Percentiles rank a stretch among this genome's conserved stretches.
Conservation (phyloP, 2,888 invertebrate genomes). For the Ichneumoninae sp. region DNA sequence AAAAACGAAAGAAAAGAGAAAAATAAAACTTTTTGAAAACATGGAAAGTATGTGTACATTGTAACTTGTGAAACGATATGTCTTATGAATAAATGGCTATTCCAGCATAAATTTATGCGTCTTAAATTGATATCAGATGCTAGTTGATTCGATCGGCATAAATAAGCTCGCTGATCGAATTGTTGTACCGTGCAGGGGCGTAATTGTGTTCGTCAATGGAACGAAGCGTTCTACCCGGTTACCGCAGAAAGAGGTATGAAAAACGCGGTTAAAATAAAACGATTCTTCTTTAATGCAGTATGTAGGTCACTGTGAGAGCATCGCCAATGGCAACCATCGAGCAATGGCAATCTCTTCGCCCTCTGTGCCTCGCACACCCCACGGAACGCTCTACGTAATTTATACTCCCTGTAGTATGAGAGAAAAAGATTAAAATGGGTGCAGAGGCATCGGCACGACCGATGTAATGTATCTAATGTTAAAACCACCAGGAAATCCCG, state of each 20-base stretch:
- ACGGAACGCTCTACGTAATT: not conserved
- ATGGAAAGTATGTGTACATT: conserved; percentile 75
- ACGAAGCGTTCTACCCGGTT: not conserved
- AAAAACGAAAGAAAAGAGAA: not conserved
- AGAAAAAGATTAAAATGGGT: not conserved
- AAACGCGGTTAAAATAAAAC: conserved; percentile 5
- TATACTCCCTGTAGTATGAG: not conserved
- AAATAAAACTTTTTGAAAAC: conserved; percentile 18
- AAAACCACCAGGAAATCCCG: conserved; percentile 38
- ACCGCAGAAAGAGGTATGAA: not conserved
- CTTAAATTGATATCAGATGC: not conserved
- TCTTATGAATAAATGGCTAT: conserved; percentile 77
- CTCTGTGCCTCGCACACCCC: not conserved
- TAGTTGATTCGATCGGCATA: not conserved
- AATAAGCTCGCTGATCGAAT: conserved; percentile 5
- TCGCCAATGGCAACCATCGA: conserved; percentile 22
- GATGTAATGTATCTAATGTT: not conserved
- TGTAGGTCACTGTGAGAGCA: conserved; percentile 47
- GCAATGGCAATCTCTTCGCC: not conserved
- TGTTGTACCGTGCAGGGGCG: not conserved
- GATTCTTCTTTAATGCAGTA: not conserved
- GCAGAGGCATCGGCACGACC: not conserved
- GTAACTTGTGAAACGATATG: conserved; percentile 75
- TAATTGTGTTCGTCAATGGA: not conserved
- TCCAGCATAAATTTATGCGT: conserved; percentile 35